Percentiles rank a stretch among this genome's conserved stretches.
These are phyloP conservation scores for Lucifuga dentata DNA, from an alignment of 2,113 vertebrate species.

Conservation along the genomic window DNA sequence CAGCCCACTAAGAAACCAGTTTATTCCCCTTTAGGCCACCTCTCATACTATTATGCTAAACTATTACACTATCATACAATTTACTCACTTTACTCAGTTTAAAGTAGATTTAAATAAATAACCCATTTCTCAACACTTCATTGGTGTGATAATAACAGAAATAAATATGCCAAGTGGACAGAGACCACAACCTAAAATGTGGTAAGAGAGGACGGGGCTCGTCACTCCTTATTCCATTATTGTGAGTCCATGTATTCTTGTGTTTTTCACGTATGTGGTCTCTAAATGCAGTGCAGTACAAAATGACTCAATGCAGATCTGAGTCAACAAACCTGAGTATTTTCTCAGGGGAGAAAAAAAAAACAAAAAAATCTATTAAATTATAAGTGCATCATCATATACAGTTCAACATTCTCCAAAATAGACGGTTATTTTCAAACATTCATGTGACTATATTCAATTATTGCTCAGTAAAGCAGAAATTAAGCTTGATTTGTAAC, in stretches of 20 bases:
- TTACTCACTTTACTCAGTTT: neutral
- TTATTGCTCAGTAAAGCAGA: no score
- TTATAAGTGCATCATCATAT: no score
- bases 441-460: no score
- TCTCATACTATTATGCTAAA: no score
- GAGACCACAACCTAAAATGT: conserved; percentile 54
- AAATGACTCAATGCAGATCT: conserved; percentile 3
- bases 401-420: no score
- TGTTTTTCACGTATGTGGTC: conserved; percentile 66
- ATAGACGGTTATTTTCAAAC: no score
- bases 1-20: no score
- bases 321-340: neutral
- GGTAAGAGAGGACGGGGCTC: neutral
- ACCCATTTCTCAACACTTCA: no score
- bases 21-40: no score
- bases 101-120: conserved; percentile 16
- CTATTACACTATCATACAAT: no score
- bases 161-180: conserved; percentile 48
- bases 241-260: conserved; percentile 46
- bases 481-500: no score
- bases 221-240: neutral
- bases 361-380: no score
- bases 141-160: conserved; percentile 3
- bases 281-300: conserved; percentile 47
- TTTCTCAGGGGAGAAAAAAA: neutral